Conservation (phyloP, 1,140 invertebrate species). For the Diabrotica undecimpunctata region DNA sequence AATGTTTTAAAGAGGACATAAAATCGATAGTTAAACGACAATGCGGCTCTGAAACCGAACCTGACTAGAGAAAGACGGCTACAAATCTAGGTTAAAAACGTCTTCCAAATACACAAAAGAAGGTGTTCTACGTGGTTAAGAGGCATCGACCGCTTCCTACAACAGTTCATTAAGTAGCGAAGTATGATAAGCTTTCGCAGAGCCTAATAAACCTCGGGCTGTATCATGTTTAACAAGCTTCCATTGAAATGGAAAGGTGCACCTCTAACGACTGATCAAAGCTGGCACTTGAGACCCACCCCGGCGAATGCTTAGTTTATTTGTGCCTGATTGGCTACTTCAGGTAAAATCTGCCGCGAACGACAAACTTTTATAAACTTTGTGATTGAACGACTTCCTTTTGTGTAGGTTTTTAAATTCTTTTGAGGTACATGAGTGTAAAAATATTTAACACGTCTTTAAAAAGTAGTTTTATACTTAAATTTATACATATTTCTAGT, state of each 20-base stretch:
- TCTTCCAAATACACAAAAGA: constrained; percentile 1
- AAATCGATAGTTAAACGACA: too few species aligned
- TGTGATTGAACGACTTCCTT: too few species aligned
- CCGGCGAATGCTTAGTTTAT: background rate
- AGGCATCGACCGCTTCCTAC: background rate
- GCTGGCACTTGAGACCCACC: background rate
- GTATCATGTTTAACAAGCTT: constrained; percentile 2
- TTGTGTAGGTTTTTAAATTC: too few species aligned
- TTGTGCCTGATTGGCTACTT: background rate
- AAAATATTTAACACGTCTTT: too few species aligned
- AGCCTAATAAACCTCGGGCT: background rate
- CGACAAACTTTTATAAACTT: too few species aligned
- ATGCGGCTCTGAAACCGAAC: background rate
- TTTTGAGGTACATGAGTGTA: too few species aligned
- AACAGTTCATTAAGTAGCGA: background rate
- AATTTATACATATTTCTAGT: too few species aligned
- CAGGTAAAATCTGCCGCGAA: background rate
- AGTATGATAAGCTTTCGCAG: constrained; percentile 2
- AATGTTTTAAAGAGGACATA: too few species aligned
- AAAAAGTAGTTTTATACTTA: too few species aligned
- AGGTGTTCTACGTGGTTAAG: background rate
- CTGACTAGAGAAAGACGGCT: background rate
- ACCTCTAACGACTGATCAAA: constrained; percentile 2
- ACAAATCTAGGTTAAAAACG: constrained; percentile 2
- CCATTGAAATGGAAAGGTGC: constrained; percentile 1